Percentiles rank a stretch among this genome's conserved stretches.
Evolutionary conservation across 2,888 invertebrate genomes (phyloP).

Genomic region (Caenorhabditis wallacei): DNA sequence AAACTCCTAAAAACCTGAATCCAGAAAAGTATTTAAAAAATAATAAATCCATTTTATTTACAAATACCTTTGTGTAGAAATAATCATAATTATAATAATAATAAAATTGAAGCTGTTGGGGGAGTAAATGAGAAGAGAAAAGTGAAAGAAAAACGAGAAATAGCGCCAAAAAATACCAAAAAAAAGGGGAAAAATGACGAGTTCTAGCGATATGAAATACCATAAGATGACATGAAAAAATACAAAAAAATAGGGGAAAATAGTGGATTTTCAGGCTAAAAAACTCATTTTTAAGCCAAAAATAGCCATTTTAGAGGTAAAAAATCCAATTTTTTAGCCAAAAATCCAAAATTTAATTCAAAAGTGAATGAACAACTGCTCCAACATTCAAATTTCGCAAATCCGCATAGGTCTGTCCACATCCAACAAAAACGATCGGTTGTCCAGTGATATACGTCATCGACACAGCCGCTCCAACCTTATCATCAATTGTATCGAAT

Average conservation of each 20-base stretch:
- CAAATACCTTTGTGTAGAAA: background rate
- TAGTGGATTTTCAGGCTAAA: too few species aligned
- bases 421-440: slow-evolving; percentile 98
- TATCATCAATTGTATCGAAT: slow-evolving; percentile 99
- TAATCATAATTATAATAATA: too few species aligned
- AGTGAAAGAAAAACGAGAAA: too few species aligned
- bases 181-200: background rate
- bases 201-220: slow-evolving; percentile 3
- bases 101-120: too few species aligned
- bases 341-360: too few species aligned
- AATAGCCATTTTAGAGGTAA: too few species aligned
- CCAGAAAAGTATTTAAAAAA: background rate
- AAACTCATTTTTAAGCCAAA: too few species aligned
- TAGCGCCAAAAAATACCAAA: background rate
- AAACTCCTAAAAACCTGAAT: too few species aligned
- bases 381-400: slow-evolving; percentile 96
- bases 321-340: too few species aligned
- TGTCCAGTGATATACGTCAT: slow-evolving; percentile 99
- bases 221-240: too few species aligned
- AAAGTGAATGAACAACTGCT: slow-evolving; percentile 95
- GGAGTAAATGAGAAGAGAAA: too few species aligned
- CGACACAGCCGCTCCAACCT: slow-evolving; percentile 98
- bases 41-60: background rate
- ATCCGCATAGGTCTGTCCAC: slow-evolving; percentile 99
- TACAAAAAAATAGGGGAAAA: too few species aligned